phyloP scores from a whole-genome alignment of 2,888 invertebrate species.

The Amphipyra berbera region DNA sequence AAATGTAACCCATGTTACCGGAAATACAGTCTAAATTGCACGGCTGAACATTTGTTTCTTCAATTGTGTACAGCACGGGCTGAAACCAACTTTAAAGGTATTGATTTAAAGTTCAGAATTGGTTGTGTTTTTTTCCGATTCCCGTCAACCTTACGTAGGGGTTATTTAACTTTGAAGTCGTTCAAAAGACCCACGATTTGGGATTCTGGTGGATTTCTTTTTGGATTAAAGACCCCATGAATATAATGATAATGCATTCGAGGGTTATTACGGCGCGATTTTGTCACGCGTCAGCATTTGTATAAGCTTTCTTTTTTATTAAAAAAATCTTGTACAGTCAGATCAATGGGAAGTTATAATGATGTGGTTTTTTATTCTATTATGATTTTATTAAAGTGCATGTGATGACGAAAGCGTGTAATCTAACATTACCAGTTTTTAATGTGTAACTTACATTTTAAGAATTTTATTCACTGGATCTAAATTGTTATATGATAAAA shows the following conservation, averaged over 20 bases:
- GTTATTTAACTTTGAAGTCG: slow-evolving; percentile 89
- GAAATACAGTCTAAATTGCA: slow-evolving; percentile 90
- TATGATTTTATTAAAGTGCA: background rate
- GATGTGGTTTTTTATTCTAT: slow-evolving; percentile 10
- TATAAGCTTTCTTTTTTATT: slow-evolving; percentile 64
- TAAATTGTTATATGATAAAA: too few species aligned
- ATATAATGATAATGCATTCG: slow-evolving; percentile 88
- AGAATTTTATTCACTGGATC: too few species aligned
- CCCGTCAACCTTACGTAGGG: slow-evolving; percentile 70
- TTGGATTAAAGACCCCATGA: slow-evolving; percentile 88
- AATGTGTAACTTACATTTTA: too few species aligned
- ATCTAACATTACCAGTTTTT: too few species aligned
- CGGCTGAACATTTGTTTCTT: slow-evolving; percentile 85
- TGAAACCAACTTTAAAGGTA: slow-evolving; percentile 69
- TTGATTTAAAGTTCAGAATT: slow-evolving; percentile 65
- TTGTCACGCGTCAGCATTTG: slow-evolving; percentile 77
- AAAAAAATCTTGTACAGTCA: slow-evolving; percentile 40
- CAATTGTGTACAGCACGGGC: slow-evolving; percentile 61
- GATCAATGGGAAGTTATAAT: slow-evolving; percentile 20
- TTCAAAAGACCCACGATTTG: slow-evolving; percentile 88
- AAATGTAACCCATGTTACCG: slow-evolving; percentile 89
- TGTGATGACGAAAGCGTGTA: background rate
- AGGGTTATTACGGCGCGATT: slow-evolving; percentile 79
- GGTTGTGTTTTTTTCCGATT: slow-evolving; percentile 49
- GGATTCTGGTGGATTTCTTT: slow-evolving; percentile 89